These are phyloP conservation scores for Lontra canadensis DNA, from an alignment of 2,113 vertebrate species.

Conservation along the genomic window DNA sequence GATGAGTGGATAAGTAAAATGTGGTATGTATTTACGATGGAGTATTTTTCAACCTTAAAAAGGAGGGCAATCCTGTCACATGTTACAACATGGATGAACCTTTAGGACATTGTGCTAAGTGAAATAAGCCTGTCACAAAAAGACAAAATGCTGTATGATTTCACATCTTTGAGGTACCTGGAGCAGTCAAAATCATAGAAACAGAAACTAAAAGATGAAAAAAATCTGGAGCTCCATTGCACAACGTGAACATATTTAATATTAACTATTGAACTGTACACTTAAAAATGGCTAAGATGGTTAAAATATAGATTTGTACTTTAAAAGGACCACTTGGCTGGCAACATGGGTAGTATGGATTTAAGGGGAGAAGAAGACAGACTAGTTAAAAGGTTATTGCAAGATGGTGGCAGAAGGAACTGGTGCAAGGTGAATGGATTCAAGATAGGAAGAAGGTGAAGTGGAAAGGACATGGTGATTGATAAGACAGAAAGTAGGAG, in stretches of 20 bases:
- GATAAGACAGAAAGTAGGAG: neutral
- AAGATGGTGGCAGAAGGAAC: neutral
- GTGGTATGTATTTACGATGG: neutral
- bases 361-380: conserved; percentile 8
- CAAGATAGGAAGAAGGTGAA: conserved; percentile 9
- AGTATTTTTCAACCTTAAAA: neutral
- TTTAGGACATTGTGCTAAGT: neutral
- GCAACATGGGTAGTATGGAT: neutral
- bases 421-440: neutral
- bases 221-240: neutral
- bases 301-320: neutral
- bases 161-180: neutral
- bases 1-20: neutral
- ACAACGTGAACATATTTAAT: neutral
- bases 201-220: neutral
- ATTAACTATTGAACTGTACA: neutral
- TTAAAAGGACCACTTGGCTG: neutral
- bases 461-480: neutral
- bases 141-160: conserved; percentile 19
- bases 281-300: neutral
- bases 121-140: neutral
- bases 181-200: neutral
- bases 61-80: neutral
- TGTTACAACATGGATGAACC: neutral
- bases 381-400: neutral